Percentiles rank a stretch among this genome's conserved stretches.
Conservation (phyloP, 2,888 invertebrate genomes). For the Harpalus rubripes region DNA sequence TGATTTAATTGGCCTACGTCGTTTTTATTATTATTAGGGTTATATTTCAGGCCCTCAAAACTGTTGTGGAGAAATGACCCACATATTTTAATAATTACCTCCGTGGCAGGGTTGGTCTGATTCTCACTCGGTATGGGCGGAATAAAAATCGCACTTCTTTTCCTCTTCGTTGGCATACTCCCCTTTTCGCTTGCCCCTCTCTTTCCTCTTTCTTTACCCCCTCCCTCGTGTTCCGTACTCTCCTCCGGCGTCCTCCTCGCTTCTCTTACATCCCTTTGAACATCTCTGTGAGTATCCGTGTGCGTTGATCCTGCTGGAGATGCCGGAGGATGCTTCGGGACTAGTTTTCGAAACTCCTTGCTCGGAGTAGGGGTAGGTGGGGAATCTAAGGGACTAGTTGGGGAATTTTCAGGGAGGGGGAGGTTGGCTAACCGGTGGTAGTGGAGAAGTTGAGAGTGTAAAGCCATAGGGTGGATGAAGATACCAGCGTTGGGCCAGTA, state of each 20-base stretch:
- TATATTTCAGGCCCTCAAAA: no score
- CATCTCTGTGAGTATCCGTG: conserved; percentile 63
- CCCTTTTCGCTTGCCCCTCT: conserved; percentile 69
- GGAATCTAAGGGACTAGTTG: conserved; percentile 71
- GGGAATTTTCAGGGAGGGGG: conserved; percentile 69
- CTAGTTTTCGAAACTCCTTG: conserved; percentile 75
- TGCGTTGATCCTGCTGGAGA: conserved; percentile 68
- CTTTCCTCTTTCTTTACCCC: conserved; percentile 18
- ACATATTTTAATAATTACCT: conserved; percentile 83
- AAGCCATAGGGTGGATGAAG: conserved; percentile 86
- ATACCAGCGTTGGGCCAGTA: conserved; percentile 87
- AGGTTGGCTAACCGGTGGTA: conserved; percentile 85
- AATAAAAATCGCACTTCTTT: conserved; percentile 91
- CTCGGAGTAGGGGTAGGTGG: conserved; percentile 58
- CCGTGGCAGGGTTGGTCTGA: conserved; percentile 87
- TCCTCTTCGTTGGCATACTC: conserved; percentile 82
- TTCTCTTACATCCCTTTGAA: conserved; percentile 71
- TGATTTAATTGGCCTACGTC: no score
- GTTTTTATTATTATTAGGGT: no score
- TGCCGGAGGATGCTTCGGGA: conserved; percentile 73
- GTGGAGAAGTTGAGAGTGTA: conserved; percentile 86
- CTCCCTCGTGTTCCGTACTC: not conserved
- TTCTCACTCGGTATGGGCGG: conserved; percentile 89
- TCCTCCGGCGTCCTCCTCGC: not conserved
- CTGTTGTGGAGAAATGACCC: no score